Conservation (phyloP, 2,797 vertebrate species). For the Zalophus californianus region DNA sequence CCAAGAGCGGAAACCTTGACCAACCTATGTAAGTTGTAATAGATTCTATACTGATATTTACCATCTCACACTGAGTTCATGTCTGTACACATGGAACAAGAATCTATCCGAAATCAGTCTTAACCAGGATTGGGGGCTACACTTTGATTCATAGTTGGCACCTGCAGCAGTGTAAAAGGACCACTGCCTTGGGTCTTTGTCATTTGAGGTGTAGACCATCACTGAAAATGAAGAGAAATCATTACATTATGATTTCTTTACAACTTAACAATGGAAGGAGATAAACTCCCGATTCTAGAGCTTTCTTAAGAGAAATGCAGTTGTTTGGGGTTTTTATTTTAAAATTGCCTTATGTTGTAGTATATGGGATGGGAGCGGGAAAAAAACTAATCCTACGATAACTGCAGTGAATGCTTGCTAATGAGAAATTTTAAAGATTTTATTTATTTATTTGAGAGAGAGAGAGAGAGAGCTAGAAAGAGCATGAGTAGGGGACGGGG, state of each 20-base stretch:
- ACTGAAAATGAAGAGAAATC: neutral
- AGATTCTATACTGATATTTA: neutral
- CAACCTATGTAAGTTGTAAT: neutral
- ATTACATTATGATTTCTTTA: neutral
- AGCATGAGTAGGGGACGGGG: too few species aligned
- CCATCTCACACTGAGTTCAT: neutral
- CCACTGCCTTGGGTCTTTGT: neutral
- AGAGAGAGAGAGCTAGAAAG: neutral
- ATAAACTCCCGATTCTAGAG: neutral
- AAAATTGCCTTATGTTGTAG: neutral
- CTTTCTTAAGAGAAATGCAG: neutral
- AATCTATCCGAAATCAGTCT: neutral
- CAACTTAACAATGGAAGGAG: neutral
- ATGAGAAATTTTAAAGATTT: neutral
- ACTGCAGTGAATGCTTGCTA: neutral
- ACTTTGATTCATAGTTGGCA: neutral
- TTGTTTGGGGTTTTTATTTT: neutral
- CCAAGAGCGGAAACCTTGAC: neutral
- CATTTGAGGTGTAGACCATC: neutral
- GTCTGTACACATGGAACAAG: neutral
- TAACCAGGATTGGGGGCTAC: neutral
- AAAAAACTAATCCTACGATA: neutral
- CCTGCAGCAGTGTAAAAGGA: neutral
- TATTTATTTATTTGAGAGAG: neutral
- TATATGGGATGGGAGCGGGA: neutral